These are phyloP conservation scores for Drosophila phalerata DNA, from an alignment of 2,888 invertebrate species.

Conservation along the genomic window DNA sequence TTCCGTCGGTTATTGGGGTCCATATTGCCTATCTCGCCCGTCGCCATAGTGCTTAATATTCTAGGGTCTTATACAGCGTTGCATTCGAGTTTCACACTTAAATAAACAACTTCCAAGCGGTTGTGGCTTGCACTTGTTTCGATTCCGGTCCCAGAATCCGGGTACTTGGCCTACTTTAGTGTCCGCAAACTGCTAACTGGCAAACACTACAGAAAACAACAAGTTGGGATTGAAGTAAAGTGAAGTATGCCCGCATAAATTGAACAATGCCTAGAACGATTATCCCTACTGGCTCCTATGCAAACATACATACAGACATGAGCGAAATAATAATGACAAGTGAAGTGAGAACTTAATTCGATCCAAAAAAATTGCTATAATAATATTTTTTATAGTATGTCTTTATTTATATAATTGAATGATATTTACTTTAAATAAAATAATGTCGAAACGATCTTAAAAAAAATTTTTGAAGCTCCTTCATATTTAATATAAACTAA, in stretches of 20 bases:
- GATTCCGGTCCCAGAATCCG: conserved; percentile 23
- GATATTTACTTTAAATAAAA: too few species aligned
- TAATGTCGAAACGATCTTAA: too few species aligned
- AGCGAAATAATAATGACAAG: too few species aligned
- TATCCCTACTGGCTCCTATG: conserved; percentile 18
- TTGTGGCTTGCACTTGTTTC: conserved; percentile 51
- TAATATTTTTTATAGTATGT: too few species aligned
- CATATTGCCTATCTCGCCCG: conserved; percentile 61
- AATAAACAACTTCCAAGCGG: conserved; percentile 74
- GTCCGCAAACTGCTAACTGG: conserved; percentile 78
- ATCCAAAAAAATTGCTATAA: too few species aligned
- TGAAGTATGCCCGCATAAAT: conserved; percentile 70
- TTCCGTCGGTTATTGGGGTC: conserved; percentile 55
- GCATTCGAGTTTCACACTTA: conserved; percentile 78
- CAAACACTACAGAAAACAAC: conserved; percentile 51
- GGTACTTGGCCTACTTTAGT: conserved; percentile 75
- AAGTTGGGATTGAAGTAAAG: conserved; percentile 33
- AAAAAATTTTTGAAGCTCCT: too few species aligned
- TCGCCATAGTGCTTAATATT: conserved; percentile 68
- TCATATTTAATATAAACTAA: too few species aligned
- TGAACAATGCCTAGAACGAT: conserved; percentile 66
- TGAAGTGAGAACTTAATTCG: too few species aligned
- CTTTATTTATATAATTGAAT: too few species aligned
- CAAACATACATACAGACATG: too few species aligned
- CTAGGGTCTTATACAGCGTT: conserved; percentile 53